Evolutionary conservation across 2,797 vertebrate species (phyloP).

Genomic region (Mionectes olivaceus): DNA sequence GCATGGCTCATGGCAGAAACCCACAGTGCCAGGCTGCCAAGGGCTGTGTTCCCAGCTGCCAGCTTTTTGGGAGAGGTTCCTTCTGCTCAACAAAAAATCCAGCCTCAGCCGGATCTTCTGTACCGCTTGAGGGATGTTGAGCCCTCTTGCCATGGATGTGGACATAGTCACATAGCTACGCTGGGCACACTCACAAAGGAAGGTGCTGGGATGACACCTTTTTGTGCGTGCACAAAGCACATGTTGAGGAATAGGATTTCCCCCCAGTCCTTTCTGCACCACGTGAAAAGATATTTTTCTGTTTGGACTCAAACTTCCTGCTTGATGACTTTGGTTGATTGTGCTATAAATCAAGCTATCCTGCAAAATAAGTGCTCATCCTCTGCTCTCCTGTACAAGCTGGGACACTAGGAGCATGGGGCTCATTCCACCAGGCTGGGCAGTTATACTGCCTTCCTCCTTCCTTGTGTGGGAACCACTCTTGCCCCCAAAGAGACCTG

Average conservation of each 20-base stretch:
- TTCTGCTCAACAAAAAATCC: not conserved
- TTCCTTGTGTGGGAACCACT: not conserved
- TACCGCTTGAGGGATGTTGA: fast-evolving
- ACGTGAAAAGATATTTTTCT: not conserved
- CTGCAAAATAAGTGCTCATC: fast-evolving
- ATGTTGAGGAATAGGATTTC: not conserved
- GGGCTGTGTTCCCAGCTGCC: not conserved
- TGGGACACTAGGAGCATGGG: fast-evolving
- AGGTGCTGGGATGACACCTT: not conserved
- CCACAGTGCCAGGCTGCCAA: not conserved
- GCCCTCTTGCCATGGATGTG: not conserved
- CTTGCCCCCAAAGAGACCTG: not conserved
- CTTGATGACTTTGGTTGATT: not conserved
- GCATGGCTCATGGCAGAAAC: fast-evolving
- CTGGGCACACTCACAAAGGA: not conserved
- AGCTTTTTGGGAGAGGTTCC: not conserved
- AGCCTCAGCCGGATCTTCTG: not conserved
- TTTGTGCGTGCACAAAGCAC: not conserved
- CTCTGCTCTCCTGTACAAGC: fast-evolving
- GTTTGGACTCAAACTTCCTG: not conserved
- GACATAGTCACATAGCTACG: fast-evolving
- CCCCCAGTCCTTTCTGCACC: not conserved
- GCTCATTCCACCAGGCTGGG: not conserved
- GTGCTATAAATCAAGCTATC: fast-evolving
- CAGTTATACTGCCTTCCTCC: not conserved